Evolutionary conservation across 2,888 invertebrate genomes (phyloP).

Genomic region (Phalera bucephala): DNA sequence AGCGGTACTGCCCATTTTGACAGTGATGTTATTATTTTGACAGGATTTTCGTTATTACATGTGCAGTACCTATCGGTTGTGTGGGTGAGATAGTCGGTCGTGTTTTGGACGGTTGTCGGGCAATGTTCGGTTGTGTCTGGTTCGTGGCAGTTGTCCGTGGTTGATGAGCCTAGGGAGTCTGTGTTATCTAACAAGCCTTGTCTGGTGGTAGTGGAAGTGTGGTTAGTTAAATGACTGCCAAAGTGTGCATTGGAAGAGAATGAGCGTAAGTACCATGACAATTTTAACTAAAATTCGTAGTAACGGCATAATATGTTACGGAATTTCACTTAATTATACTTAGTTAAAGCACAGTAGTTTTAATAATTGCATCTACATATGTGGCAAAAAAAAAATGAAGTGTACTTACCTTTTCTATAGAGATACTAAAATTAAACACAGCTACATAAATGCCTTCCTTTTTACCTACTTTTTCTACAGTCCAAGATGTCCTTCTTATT

Average conservation of each 20-base stretch:
- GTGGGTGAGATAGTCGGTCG: constrained; percentile 17
- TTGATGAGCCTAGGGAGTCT: constrained; percentile 23
- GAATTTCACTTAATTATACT: no score
- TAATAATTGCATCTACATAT: no score
- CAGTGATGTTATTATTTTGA: constrained; percentile 23
- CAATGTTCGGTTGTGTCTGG: constrained; percentile 32
- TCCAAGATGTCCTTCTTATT: no score
- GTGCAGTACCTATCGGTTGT: constrained; percentile 16
- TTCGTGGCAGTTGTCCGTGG: constrained; percentile 32
- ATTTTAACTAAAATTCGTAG: neutral
- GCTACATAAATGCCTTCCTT: no score
- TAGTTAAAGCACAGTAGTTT: no score
- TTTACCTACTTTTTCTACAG: no score
- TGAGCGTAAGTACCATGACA: constrained; percentile 61
- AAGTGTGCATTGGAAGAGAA: constrained; percentile 35
- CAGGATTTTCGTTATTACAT: constrained; percentile 15
- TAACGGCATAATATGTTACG: no score
- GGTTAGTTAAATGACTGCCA: constrained; percentile 36
- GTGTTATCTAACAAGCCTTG: constrained; percentile 21
- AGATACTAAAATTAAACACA: no score
- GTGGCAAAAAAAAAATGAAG: no score
- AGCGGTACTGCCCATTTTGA: constrained; percentile 35
- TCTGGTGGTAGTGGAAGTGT: constrained; percentile 43
- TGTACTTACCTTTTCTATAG: no score
- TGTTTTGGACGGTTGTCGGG: constrained; percentile 32